phyloP scores from a whole-genome alignment of 1,140 invertebrate species.

The Eueides isabella region DNA sequence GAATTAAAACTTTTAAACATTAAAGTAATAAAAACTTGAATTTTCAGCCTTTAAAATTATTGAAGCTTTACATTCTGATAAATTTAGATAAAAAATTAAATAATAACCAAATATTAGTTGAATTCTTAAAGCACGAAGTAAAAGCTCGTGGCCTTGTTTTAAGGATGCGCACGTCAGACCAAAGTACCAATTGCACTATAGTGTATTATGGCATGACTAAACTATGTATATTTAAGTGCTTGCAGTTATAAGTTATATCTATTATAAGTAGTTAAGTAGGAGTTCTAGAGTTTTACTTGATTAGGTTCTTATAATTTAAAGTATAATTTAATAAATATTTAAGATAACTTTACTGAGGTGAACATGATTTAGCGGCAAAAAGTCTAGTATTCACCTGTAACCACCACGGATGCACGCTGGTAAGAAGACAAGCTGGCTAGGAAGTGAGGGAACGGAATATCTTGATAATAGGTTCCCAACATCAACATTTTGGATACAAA shows the following conservation, averaged over 20 bases:
- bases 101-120: not conserved
- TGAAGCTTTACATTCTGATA: not conserved
- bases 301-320: not conserved
- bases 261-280: constrained; percentile 1
- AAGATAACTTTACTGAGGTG: too few species aligned
- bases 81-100: not conserved
- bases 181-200: not conserved
- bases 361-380: too few species aligned
- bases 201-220: constrained; percentile 6
- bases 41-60: too few species aligned
- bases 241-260: not conserved
- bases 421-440: too few species aligned
- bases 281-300: not conserved
- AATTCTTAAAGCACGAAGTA: constrained; percentile 5
- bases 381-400: too few species aligned
- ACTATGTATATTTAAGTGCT: not conserved
- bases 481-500: too few species aligned
- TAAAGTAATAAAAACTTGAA: too few species aligned
- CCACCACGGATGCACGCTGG: too few species aligned
- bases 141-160: constrained; percentile 46
- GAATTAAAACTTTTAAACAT: too few species aligned
- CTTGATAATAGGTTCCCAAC: too few species aligned
- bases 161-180: constrained; percentile 40
- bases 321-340: not conserved
- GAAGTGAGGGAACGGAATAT: too few species aligned